A percentile compares a stretch with the other conserved stretches of the same genome.
phyloP scores from a whole-genome alignment of 2,113 vertebrate species.

The Ailurus styani region DNA sequence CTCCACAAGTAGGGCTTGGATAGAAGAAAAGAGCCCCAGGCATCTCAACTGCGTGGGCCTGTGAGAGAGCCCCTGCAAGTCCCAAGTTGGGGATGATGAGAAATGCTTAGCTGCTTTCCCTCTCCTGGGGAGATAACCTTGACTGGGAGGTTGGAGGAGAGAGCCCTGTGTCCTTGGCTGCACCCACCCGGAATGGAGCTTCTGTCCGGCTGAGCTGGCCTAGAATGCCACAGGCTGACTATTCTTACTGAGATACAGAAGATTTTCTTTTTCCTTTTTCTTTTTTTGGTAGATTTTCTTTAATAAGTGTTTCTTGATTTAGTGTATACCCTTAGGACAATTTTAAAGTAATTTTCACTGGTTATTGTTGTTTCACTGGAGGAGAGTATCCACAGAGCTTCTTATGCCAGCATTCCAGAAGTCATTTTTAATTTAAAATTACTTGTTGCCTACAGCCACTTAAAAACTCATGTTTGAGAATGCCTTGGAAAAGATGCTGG shows the following conservation, averaged over 20 bases:
- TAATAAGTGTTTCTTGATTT: neutral
- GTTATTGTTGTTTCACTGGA: neutral
- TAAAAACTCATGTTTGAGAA: constrained; percentile 31
- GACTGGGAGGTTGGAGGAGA: neutral
- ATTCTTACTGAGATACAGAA: neutral
- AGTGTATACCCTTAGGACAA: neutral
- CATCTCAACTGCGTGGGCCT: neutral
- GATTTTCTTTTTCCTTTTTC: neutral
- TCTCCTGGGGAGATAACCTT: neutral
- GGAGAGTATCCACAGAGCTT: neutral
- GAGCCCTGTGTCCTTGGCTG: neutral
- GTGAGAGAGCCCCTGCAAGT: neutral
- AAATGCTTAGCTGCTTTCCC: neutral
- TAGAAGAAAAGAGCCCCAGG: neutral
- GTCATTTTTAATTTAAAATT: constrained; percentile 35
- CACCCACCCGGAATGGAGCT: neutral
- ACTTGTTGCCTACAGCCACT: neutral
- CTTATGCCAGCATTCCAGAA: neutral
- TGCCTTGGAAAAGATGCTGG: neutral
- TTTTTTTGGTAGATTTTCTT: neutral
- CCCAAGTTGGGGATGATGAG: neutral
- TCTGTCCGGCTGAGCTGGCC: neutral
- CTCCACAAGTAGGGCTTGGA: neutral
- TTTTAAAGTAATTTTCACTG: neutral
- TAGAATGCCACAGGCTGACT: neutral